These are phyloP conservation scores for Cottoperca gobio DNA, from an alignment of 2,797 vertebrate genomes.

Conservation along the genomic window DNA sequence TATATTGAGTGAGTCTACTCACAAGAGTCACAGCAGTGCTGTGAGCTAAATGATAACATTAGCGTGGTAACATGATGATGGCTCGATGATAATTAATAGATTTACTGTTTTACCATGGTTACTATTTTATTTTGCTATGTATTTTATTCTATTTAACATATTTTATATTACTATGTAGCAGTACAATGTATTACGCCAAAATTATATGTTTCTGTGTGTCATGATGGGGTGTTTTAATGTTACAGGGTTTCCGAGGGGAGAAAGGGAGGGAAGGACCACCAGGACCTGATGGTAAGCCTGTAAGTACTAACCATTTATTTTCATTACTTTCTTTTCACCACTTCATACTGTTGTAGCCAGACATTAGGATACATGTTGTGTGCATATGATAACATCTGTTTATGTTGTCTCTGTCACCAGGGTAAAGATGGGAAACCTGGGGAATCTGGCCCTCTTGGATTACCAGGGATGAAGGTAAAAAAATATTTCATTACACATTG, in stretches of 20 bases:
- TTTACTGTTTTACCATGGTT: too few species aligned
- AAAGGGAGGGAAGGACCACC: slow-evolving; percentile 80
- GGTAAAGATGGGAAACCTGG: slow-evolving; percentile 77
- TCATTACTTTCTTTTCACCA: neutral
- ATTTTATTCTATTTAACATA: too few species aligned
- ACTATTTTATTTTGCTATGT: too few species aligned
- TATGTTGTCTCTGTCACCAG: slow-evolving; percentile 45
- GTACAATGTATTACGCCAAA: neutral
- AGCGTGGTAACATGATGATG: too few species aligned
- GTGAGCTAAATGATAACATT: too few species aligned
- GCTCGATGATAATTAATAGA: too few species aligned
- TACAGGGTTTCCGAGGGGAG: slow-evolving; percentile 80
- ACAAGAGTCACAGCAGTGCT: too few species aligned
- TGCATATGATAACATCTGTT: neutral
- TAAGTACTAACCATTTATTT: slow-evolving; percentile 74
- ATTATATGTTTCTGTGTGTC: neutral
- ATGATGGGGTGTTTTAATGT: slow-evolving; percentile 3
- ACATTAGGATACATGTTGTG: neutral
- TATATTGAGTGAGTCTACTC: too few species aligned
- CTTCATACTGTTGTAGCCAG: too few species aligned
- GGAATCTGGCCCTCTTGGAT: slow-evolving; percentile 71
- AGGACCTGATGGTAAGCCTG: slow-evolving; percentile 85
- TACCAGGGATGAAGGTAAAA: slow-evolving; percentile 77
- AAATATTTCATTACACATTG: neutral
- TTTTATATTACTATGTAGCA: too few species aligned